Base-by-base conservation (phyloP, 1,140 invertebrate genomes). In the Elysia chlorotica region DNA sequence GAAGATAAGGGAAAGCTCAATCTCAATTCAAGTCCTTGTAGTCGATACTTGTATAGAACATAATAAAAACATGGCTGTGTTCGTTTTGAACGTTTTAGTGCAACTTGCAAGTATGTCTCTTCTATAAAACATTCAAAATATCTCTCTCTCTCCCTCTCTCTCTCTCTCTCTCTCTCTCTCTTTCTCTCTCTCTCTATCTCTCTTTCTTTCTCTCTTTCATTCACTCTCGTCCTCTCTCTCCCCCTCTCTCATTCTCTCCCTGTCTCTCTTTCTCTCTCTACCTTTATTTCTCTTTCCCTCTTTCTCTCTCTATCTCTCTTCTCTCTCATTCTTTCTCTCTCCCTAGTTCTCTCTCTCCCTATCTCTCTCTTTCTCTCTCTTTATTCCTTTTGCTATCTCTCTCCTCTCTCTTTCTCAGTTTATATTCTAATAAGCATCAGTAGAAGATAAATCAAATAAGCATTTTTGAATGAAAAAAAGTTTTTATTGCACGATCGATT, bases 61-160 rank as follows among this genome's bases (percentile, higher is more conserved):
- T n/a, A n/a, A n/a, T n/a, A n/a, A n/a, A n/a, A n/a, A n/a, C n/a
- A n/a, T n/a, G n/a, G n/a, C n/a, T n/a, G n/a, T n/a, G n/a, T n/a
- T n/a, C n/a, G n/a, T n/a, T n/a, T n/a, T n/a, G n/a, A n/a, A n/a
- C n/a, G n/a, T n/a, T n/a, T n/a, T n/a, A n/a, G n/a, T n/a, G n/a
- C n/a, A n/a, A 63, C 28, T n/a, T 48, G n/a, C 41, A 48, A 14
- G 41, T 48, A n/a, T 48, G n/a, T 48, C 10, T 48, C 19, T 59
- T 25, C 56, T 59, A 65, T 33, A 14, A 10, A 14, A 31, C 33
- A 10, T 17, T 65, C 25, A 31, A 5, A 31, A 14, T 30, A 17
- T 65, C 62, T 65, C 23, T 65, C 62, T 65, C 23, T 65, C 33
- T 36, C 23, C 35, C 62, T 65, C 23, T 36, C 33, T 65, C 31